Base-by-base conservation (phyloP, 1,140 invertebrate species). In the Calliphora vicina region DNA sequence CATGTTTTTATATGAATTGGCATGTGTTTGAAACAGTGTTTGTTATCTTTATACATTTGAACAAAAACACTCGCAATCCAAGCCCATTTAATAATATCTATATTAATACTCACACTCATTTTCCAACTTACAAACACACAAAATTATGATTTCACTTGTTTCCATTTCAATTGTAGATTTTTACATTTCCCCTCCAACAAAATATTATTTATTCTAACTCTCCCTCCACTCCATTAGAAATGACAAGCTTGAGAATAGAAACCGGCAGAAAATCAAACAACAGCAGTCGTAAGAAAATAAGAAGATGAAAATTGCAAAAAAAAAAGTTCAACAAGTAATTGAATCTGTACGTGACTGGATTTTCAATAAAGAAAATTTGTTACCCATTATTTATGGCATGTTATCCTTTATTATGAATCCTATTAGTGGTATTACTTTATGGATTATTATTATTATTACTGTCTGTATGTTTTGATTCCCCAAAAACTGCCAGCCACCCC, bases 391-490 rank as follows among this genome's bases (percentile, higher is more conserved):
- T 81, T 81, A 81, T 35, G 61, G 26, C 23, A 71, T 81, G 80
- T 81, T 81, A 81, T 81, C 80, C 80, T 81, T 81, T 81, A 78
- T 81, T 81, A 81, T 81, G 80, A 81, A 81, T 81, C 80, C 80
- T 81, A 81, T 81, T 81, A 81, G 80, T 61, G 45, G 80, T 67
- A 81, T 81, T 81, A 81, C 45, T 81, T 81, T 78, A 61, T 71
- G 80, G 50, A 81, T 81, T 81, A 81, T 81, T 81, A 67, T 81
- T 81, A 42, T 67, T 61, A 71, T 81, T 81, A 29, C 35, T 78
- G 35, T 78, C 72, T 74, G 72, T 74, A 35, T 35, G 10, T 35
- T 73, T 15, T 73, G 45, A 50, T 50, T 50, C 17, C 4, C 12
- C 45, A 50, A 0, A 1, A 35, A 35, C 71, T 71, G 67, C 67